phyloP scores from a whole-genome alignment of 2,113 vertebrate species.

The Ranitomeya variabilis region DNA sequence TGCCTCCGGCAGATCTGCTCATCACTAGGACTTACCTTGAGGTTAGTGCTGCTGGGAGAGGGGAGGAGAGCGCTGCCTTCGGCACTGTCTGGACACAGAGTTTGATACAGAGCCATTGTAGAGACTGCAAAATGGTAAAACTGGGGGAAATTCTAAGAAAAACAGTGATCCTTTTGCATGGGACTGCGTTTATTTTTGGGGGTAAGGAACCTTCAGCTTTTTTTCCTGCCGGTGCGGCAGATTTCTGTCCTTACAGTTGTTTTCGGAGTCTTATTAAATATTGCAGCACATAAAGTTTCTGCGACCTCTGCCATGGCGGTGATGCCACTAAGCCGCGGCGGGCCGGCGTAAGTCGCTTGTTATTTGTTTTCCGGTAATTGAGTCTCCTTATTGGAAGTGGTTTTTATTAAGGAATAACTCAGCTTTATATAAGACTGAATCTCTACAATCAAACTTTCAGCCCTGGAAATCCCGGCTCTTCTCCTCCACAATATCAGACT shows the following conservation, averaged over 20 bases:
- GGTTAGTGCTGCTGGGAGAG: not conserved
- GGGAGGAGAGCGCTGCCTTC: not conserved
- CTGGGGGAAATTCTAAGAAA: not conserved
- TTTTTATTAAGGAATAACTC: constrained; percentile 47
- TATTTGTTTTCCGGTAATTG: constrained; percentile 22
- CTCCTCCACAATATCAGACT: not conserved
- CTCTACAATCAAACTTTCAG: not conserved
- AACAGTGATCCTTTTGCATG: too few relatives aligned
- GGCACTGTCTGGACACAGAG: not conserved
- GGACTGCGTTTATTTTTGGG: not conserved
- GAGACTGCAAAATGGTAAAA: not conserved
- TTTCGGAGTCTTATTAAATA: not conserved
- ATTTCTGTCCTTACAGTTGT: not conserved
- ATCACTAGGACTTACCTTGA: not conserved
- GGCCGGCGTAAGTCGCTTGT: not conserved
- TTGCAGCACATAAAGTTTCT: not conserved
- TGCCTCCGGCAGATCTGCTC: too few relatives aligned
- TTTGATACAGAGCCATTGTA: not conserved
- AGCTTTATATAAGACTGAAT: not conserved
- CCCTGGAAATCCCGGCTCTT: not conserved
- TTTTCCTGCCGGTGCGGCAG: not conserved
- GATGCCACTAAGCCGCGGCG: not conserved
- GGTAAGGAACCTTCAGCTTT: not conserved
- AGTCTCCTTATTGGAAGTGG: constrained; percentile 19
- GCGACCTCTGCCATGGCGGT: not conserved